A percentile compares a stretch with the other conserved stretches of the same genome.
Conservation (phyloP, 2,797 vertebrate genomes). For the Gymnodraco acuticeps region DNA sequence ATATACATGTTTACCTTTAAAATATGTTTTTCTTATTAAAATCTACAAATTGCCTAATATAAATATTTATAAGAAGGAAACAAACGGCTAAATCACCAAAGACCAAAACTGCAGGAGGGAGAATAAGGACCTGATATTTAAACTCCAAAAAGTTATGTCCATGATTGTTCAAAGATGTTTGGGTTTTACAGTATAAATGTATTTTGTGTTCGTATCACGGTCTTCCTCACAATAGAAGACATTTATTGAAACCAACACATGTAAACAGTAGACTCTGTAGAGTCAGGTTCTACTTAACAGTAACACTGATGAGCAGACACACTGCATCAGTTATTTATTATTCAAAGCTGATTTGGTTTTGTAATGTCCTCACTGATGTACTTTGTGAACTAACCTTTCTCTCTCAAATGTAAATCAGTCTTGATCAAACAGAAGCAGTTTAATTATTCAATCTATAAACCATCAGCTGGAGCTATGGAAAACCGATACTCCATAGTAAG, state of each 20-base stretch:
- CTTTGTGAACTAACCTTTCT: slow-evolving; percentile 37
- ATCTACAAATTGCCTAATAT: background rate
- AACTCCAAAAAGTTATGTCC: background rate
- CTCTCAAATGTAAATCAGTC: slow-evolving; percentile 49
- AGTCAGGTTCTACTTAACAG: slow-evolving; percentile 22
- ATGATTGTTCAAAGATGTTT: background rate
- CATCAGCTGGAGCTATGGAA: slow-evolving; percentile 29
- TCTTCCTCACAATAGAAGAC: background rate
- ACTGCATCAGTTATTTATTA: slow-evolving; percentile 38
- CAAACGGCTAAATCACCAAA: background rate
- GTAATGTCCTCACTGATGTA: slow-evolving; percentile 42
- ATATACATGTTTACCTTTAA: background rate
- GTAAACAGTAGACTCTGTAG: slow-evolving; percentile 18
- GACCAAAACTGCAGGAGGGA: background rate
- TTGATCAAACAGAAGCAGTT: slow-evolving; percentile 55
- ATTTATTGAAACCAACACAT: slow-evolving; percentile 14
- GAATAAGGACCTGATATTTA: background rate
- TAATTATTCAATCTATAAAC: slow-evolving; percentile 43
- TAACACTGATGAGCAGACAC: slow-evolving; percentile 1
- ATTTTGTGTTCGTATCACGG: background rate
- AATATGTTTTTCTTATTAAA: background rate
- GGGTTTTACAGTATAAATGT: background rate
- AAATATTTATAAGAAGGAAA: background rate
- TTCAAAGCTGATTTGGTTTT: slow-evolving; percentile 43
- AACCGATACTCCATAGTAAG: slow-evolving; percentile 46